Evolutionary conservation across 2,797 vertebrate genomes (phyloP).

Genomic region (Prunella strophiata): DNA sequence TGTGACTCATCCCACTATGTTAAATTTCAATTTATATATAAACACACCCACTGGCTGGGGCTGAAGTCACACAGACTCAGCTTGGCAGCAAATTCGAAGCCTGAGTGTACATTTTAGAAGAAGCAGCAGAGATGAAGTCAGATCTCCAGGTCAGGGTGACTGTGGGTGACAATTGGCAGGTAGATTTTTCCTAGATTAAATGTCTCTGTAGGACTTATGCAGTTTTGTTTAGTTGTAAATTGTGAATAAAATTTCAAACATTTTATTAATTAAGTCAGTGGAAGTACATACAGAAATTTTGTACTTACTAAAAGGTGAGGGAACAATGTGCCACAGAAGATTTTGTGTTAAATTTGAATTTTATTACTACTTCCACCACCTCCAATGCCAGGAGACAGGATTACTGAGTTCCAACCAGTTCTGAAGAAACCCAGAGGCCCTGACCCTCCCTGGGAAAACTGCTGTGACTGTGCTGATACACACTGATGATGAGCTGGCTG

Average conservation of each 20-base stretch:
- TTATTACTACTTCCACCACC: background rate
- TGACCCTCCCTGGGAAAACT: conserved; percentile 6
- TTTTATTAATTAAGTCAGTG: background rate
- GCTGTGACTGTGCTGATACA: background rate
- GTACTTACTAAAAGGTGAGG: background rate
- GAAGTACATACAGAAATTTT: background rate
- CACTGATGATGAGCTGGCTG: background rate
- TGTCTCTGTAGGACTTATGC: background rate
- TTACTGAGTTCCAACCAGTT: background rate
- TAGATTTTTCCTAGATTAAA: background rate
- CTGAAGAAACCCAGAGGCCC: conserved; percentile 16
- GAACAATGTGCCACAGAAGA: background rate
- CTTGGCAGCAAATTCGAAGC: background rate
- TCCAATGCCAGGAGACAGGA: background rate
- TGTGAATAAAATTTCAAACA: background rate
- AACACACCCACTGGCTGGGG: background rate
- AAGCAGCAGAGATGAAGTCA: background rate
- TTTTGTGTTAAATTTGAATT: background rate
- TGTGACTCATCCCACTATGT: background rate
- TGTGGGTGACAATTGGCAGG: background rate
- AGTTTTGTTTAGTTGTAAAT: background rate
- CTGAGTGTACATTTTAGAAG: background rate
- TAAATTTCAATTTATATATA: background rate
- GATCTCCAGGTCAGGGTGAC: background rate
- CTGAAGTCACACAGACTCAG: background rate